Evolutionary conservation across 2,888 invertebrate genomes (phyloP), one percentile per base, ranked within the genome.

Genomic region (Apamea monoglypha): DNA sequence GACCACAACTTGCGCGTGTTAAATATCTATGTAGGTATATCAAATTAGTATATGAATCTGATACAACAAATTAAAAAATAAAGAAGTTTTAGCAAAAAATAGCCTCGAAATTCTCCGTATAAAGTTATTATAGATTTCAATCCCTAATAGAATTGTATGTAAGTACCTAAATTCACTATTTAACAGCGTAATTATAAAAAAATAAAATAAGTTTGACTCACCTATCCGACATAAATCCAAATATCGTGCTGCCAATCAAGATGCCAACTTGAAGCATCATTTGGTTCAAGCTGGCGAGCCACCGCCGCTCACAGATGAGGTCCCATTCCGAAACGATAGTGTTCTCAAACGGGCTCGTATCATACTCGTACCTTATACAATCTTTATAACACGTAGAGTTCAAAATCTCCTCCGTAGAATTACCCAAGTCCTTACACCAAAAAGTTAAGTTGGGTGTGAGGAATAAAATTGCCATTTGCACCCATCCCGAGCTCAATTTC

Each of bases 401-500:
- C 0, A 92, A 92, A 1, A 94, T 89, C 2, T 86, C 79, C 6
- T 87, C 87, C 0, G 95, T 95, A 21, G 89, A 84, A 36, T 93
- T 93, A 14, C 87, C 90, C 4, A 97, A 96, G 53, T 92, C 90
- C 0, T 90, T 90, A 89, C 98, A 98, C 86, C 96, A 95, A 87
- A 97, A 97, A 0, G 94, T 93, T 0, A 97, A 94, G 14, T 97
- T 97, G 0, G 98, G 98, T 0, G 98, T 98, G 75, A 98, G 95
- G 87, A 98, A 98, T 1, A 98, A 97, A 72, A 98, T 98, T 0
- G 97, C 98, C 91, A 98, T 96, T 88, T 98, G 98, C 74, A 98
- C 98, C 98, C 98, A 98, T 12, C 98, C 98, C 0, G 98, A 98
- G 0, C 98, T 98, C 80, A 98, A 97, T 93, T 98, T 98, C 72